phyloP scores from a whole-genome alignment of 2,888 invertebrate genomes.

The Lucinisca nassula region DNA sequence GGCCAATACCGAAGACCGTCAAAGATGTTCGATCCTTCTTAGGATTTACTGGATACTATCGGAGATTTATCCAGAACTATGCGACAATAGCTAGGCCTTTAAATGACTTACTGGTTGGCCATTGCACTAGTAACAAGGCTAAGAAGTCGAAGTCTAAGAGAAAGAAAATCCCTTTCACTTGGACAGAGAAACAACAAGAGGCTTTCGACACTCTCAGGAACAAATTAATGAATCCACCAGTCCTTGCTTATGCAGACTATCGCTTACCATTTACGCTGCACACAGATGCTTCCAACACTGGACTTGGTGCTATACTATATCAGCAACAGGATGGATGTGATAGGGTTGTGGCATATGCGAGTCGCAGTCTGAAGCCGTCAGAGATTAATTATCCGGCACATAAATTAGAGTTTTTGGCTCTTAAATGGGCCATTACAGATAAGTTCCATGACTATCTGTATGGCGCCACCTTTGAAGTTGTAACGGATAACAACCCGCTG shows the following conservation, averaged over 20 bases:
- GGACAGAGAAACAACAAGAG: neutral
- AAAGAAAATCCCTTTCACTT: neutral
- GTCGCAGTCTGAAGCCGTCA: slow-evolving; percentile 27
- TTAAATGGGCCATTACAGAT: slow-evolving; percentile 62
- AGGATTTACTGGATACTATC: slow-evolving; percentile 32
- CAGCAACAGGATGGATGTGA: slow-evolving; percentile 39
- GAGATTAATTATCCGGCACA: slow-evolving; percentile 54
- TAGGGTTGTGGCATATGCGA: slow-evolving; percentile 46
- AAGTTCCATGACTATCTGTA: slow-evolving; percentile 59
- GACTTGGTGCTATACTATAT: slow-evolving; percentile 53
- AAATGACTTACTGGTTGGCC: slow-evolving; percentile 13
- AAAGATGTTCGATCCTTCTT: slow-evolving; percentile 29
- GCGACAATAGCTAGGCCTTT: slow-evolving; percentile 11
- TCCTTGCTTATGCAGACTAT: slow-evolving; percentile 35
- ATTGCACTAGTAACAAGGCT: neutral
- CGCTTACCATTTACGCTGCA: slow-evolving; percentile 46
- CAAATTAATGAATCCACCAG: slow-evolving; percentile 8
- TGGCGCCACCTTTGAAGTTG: slow-evolving; percentile 28
- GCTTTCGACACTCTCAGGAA: slow-evolving; percentile 12
- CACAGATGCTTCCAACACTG: slow-evolving; percentile 36
- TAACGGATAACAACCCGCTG: slow-evolving; percentile 59
- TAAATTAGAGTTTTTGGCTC: slow-evolving; percentile 55
- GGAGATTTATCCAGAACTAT: slow-evolving; percentile 11
- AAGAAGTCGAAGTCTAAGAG: neutral
- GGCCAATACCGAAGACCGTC: slow-evolving; percentile 8